phyloP scores from a whole-genome alignment of 2,888 invertebrate genomes.

The Lasioglossum zephyrum region DNA sequence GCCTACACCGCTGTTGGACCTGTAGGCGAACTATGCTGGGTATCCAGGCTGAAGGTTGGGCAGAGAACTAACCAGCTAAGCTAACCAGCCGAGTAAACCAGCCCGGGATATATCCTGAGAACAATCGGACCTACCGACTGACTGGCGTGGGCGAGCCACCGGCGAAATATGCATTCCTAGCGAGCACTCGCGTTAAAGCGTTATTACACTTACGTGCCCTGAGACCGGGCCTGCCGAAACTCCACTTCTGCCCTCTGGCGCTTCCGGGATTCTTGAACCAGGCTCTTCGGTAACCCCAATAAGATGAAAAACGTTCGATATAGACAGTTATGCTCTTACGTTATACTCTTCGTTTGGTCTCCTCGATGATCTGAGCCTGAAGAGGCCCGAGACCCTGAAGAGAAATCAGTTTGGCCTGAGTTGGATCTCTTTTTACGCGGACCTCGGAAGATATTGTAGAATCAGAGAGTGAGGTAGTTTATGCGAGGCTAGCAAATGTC shows the following conservation, averaged over 20 bases:
- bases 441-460: neutral
- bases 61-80: constrained; percentile 75
- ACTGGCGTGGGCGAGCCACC: constrained; percentile 79
- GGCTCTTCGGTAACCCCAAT: neutral
- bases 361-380: neutral
- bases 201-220: constrained; percentile 69
- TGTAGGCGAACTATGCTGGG: constrained; percentile 83
- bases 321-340: neutral
- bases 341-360: neutral
- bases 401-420: neutral
- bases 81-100: constrained; percentile 75
- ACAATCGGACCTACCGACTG: constrained; percentile 82
- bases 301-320: neutral
- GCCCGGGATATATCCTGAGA: constrained; percentile 79
- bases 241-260: constrained; percentile 9
- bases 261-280: neutral
- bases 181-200: constrained; percentile 71
- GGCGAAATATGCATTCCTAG: constrained; percentile 79
- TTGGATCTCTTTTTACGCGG: neutral
- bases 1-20: constrained; percentile 67
- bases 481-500: neutral
- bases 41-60: constrained; percentile 83
- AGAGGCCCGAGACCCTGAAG: neutral
- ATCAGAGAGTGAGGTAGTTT: neutral
- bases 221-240: constrained; percentile 52